A percentile compares a stretch with the other conserved stretches of the same genome.
Conservation (phyloP, 1,140 invertebrate genomes). For the Cardiocondyla obscurior region DNA sequence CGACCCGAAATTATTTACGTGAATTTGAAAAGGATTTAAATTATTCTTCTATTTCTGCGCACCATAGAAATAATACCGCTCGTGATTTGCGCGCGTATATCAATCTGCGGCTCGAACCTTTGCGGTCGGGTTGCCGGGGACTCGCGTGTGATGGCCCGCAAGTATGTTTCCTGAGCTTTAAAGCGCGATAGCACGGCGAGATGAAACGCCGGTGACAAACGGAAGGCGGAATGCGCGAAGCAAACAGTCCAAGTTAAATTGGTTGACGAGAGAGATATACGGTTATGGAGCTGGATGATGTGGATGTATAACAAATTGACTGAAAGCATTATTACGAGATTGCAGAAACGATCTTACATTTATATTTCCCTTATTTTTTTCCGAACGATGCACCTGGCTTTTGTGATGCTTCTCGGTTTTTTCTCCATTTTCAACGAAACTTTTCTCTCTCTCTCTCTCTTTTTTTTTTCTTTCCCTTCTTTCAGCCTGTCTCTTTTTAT, state of each 20-base stretch:
- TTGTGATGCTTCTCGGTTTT: constrained; percentile 23
- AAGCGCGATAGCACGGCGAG: constrained; percentile 7
- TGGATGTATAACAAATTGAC: constrained; percentile 51
- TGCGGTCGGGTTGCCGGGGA: not conserved
- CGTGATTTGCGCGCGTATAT: too few species aligned
- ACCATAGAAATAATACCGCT: not conserved
- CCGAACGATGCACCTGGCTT: constrained; percentile 1
- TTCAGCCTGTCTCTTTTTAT: not conserved
- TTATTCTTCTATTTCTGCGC: not conserved
- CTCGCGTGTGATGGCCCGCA: not conserved
- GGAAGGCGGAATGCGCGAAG: constrained; percentile 9
- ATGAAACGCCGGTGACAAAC: constrained; percentile 6
- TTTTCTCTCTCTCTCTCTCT: constrained; percentile 31
- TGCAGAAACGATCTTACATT: constrained; percentile 23
- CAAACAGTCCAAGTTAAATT: constrained; percentile 37
- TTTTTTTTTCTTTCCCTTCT: constrained; percentile 34
- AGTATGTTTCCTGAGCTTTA: not conserved
- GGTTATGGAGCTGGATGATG: not conserved
- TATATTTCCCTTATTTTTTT: constrained; percentile 18
- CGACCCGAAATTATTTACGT: constrained; percentile 1
- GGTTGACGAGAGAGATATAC: not conserved
- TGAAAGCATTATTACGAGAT: constrained; percentile 70
- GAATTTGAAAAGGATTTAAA: not conserved
- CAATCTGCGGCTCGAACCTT: not conserved
- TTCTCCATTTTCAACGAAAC: constrained; percentile 28